Percentiles rank a stretch among this genome's conserved stretches.
phyloP scores from a whole-genome alignment of 2,113 vertebrate species.

The Theristicus caerulescens region DNA sequence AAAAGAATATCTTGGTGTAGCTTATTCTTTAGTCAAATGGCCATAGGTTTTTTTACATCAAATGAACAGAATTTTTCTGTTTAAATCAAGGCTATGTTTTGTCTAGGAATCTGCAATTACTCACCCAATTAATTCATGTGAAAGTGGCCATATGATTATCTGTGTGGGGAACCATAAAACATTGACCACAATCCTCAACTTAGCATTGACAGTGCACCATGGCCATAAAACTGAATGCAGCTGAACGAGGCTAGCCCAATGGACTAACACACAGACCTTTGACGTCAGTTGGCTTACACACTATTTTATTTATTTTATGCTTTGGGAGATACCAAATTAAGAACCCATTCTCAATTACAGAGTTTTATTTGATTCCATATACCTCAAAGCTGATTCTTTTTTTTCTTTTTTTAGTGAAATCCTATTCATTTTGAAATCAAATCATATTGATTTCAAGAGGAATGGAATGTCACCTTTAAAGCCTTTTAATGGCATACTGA shows the following conservation, averaged over 20 bases:
- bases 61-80: neutral
- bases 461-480: neutral
- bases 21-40: neutral
- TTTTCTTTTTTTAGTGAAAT: neutral
- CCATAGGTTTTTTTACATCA: neutral
- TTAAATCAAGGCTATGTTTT: neutral
- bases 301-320: neutral
- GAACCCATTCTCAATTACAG: fast-evolving
- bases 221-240: neutral
- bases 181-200: neutral
- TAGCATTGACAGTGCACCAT: neutral
- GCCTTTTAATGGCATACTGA: neutral
- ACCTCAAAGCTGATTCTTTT: fast-evolving
- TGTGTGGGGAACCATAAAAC: neutral
- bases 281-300: neutral
- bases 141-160: neutral
- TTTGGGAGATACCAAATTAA: neutral
- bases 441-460: neutral
- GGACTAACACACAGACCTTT: neutral
- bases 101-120: neutral
- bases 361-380: neutral
- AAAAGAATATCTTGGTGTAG: neutral
- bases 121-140: neutral
- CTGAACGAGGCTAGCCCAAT: neutral
- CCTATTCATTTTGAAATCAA: neutral